phyloP scores from a whole-genome alignment of 2,888 invertebrate species.

The Laothoe populi region DNA sequence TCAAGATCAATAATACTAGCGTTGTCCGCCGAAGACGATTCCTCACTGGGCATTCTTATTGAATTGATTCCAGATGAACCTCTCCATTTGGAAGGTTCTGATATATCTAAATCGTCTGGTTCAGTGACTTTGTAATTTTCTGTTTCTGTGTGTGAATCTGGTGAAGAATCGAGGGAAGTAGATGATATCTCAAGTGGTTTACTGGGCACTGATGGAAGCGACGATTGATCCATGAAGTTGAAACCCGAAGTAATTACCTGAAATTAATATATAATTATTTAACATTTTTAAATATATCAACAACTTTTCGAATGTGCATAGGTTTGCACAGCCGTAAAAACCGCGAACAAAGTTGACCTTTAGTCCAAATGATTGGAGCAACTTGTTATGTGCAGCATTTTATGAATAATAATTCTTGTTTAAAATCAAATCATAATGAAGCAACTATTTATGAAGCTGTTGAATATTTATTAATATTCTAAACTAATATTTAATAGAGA shows the following conservation, averaged over 20 bases:
- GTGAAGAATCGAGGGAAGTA: slow-evolving; percentile 65
- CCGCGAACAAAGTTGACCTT: not conserved
- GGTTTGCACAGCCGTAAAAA: not conserved
- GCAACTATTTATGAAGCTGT: not conserved
- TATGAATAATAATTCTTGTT: not conserved
- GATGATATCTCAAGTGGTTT: slow-evolving; percentile 78
- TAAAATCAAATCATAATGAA: not conserved
- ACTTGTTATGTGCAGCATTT: not conserved
- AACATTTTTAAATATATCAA: slow-evolving; percentile 24
- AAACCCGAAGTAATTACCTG: slow-evolving; percentile 79
- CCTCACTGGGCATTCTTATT: slow-evolving; percentile 87
- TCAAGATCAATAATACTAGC: slow-evolving; percentile 77
- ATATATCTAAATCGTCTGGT: slow-evolving; percentile 83
- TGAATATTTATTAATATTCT: not conserved
- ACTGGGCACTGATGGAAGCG: slow-evolving; percentile 54
- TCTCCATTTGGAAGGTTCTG: slow-evolving; percentile 87
- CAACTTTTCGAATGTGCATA: not conserved
- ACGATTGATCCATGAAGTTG: slow-evolving; percentile 65
- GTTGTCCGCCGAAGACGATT: slow-evolving; percentile 77
- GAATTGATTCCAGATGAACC: slow-evolving; percentile 87
- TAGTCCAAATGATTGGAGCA: not conserved
- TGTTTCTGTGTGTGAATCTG: slow-evolving; percentile 60
- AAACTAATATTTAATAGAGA: too few relatives aligned
- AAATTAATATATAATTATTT: slow-evolving; percentile 40
- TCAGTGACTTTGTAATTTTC: slow-evolving; percentile 79